phyloP scores from a whole-genome alignment of 2,113 vertebrate species.

The Centropristis striata region DNA sequence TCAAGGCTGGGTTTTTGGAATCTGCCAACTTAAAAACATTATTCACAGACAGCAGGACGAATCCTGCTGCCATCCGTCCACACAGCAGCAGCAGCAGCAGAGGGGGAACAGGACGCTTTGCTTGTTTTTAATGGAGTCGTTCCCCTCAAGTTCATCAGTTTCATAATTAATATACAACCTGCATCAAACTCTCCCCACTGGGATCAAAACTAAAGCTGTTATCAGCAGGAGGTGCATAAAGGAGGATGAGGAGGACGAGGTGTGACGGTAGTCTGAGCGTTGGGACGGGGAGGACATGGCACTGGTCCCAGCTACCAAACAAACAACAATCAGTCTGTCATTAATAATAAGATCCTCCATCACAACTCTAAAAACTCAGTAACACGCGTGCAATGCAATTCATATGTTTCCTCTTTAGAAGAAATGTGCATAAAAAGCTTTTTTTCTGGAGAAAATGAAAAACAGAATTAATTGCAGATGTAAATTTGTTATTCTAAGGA shows the following conservation, averaged over 20 bases:
- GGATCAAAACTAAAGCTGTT: slow-evolving; percentile 4
- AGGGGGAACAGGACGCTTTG: slow-evolving; percentile 35
- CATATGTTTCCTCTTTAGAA: too few species aligned
- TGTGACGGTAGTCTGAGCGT: too few species aligned
- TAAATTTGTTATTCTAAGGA: not conserved
- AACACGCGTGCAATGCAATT: too few species aligned
- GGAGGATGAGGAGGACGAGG: too few species aligned
- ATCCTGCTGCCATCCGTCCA: slow-evolving; percentile 53
- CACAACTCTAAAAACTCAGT: too few species aligned
- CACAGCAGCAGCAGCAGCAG: not conserved
- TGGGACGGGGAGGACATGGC: too few species aligned
- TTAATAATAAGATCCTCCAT: too few species aligned
- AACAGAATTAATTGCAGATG: not conserved
- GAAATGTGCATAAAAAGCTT: too few species aligned
- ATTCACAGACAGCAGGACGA: slow-evolving; percentile 59
- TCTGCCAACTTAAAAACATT: slow-evolving; percentile 73
- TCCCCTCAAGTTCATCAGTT: too few species aligned
- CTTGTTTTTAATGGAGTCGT: slow-evolving; percentile 24
- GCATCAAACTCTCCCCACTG: slow-evolving; percentile 39
- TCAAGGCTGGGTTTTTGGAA: slow-evolving; percentile 74
- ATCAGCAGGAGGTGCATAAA: not conserved
- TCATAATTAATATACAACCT: slow-evolving; percentile 41
- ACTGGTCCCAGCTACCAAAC: too few species aligned
- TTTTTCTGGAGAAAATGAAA: too few species aligned
- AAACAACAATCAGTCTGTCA: too few species aligned